Evolutionary conservation across 2,888 invertebrate species (phyloP), one percentile per base, ranked within the genome.

Genomic region (Steromphala cineraria): DNA sequence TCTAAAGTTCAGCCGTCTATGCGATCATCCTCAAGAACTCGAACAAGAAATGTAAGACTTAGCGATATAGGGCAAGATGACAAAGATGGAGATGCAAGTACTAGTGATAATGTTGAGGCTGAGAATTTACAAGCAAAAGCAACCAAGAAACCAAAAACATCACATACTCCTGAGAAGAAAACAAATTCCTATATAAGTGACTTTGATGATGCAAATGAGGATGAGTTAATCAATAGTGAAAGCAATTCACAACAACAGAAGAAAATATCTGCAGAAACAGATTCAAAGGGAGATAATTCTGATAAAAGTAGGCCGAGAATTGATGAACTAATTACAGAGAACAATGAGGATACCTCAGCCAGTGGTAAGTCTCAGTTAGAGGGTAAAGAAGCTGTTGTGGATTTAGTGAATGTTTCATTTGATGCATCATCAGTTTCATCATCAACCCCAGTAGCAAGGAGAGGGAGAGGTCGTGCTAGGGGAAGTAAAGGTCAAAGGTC

Each of bases 121-220:
- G 24, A 53, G 19, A 24, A 21, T 19, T 2, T 10, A 1, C 10
- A 62, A 0, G 4, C 52, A 13, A 52, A 4, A 52, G 53, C 17
- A 10, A 75, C 53, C 2, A 75, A 7, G 21, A 75, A 46, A 52
- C 17, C 52, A 3, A 52, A 46, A 52, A n/a, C n/a, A 7, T 19
- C 52, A 19, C 8, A 8, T 17, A 75, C 46, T 46, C 10, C 46
- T 10, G 46, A 46, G 13, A 46, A 13, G 46, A 46, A 46, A 21
- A 17, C 17, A 7, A 17, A 53, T 2, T 21, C 52, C n/a, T 52
- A 75, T 75, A 10, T 28, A 0, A 17, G 53, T 53, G 75, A 75
- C 31, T 52, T 53, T 75, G 75, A 75, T 53, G 75, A 75, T 24
- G 75, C 24, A 31, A 28, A 71, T 71, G 31, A 71, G n/a, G 24